Base-by-base conservation (phyloP, 2,888 invertebrate species). In the Apomyelois bistriatella region DNA sequence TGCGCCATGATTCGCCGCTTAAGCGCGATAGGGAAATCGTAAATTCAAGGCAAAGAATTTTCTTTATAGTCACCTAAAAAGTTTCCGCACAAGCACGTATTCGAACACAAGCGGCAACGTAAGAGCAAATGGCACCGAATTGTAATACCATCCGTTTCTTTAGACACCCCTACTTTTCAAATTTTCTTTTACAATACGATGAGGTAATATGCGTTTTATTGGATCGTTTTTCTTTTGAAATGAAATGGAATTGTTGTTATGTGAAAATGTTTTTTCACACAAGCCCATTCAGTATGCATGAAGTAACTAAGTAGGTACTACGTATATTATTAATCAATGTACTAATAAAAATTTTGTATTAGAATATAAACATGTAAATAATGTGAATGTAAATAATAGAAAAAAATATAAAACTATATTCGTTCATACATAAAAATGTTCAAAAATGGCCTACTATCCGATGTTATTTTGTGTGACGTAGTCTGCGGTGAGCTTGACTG, bases 11-110 rank as follows among this genome's bases (percentile, higher is more conserved):
- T 86, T 84, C 74, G 79, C 77, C 82, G 79, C 81, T 85, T 85
- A 82, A 82, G 77, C 78, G 74, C 84, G 83, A 85, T 85, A 85
- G 83, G 77, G 78, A 85, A 85, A 85, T 85, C 85, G 81, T 84
- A 84, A 85, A 86, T 85, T 83, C 76, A 73, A 76, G 68, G 73
- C 65, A 79, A 81, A 76, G 80, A 85, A 81, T 81, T 84, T 84
- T 82, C 82, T 86, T 84, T 82, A 83, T 82, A 78, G 79, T 79
- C 79, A 72, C 75, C 76, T 77, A 75, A 82, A 82, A 83, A 82
- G 76, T 82, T 82, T 79, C 65, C 71, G 74, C 74, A 77, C 78
- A 77, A 76, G 77, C 78, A 81, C 80, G 79, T 80, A 73, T 70
- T 71, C 71, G 71, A 74, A 72, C 76, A 77, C 74, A 74, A 71